Evolutionary conservation across 2,797 vertebrate genomes (phyloP), one percentile per base, ranked within the genome.

Genomic region (Tapirus indicus): DNA sequence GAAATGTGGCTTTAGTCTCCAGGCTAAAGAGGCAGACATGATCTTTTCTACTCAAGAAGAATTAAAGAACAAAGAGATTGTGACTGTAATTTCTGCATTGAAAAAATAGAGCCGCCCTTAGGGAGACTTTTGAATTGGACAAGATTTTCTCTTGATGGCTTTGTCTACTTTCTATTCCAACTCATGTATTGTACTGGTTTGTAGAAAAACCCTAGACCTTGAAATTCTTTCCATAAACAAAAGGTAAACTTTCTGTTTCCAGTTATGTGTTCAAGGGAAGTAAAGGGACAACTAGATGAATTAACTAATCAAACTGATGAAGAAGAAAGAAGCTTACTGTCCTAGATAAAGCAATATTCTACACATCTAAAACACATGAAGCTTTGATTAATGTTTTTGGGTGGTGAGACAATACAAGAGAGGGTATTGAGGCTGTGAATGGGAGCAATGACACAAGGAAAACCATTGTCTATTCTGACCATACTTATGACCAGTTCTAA

Each of bases 1-100:
- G 2, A 97, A 93, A 93, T 77, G 56, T 58, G 44, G 58, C 71
- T 95, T 90, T 72, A 2, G 14, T 87, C 79, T 92, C 66, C 27
- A 75, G 12, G 20, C 29, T 88, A 77, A 75, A 82, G 25, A 86
- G 20, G 35, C 9, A 41, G 86, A 32, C 9, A 77, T 69, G 60
- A 96, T 64, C 52, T 68, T 94, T 64, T 88, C 13, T 5, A 66
- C 32, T 95, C 52, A 80, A 89, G 14, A 60, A 74, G 66, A 83
- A 54, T 75, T 92, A 62, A 29, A 71, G 58, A 83, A 87, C n/a
- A 89, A 72, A 85, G 54, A 60, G 29, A 79, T 47, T 0, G 6
- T 88, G 52, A 60, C 29, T 69, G 0, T 69, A 56, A n/a, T 88
- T 85, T 97, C 77, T 79, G 11, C n/a, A 56, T 41, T 77, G 47